Evolutionary conservation across 2,888 invertebrate species (phyloP), one percentile per base, ranked within the genome.

Genomic region (Calephelis perditalis): DNA sequence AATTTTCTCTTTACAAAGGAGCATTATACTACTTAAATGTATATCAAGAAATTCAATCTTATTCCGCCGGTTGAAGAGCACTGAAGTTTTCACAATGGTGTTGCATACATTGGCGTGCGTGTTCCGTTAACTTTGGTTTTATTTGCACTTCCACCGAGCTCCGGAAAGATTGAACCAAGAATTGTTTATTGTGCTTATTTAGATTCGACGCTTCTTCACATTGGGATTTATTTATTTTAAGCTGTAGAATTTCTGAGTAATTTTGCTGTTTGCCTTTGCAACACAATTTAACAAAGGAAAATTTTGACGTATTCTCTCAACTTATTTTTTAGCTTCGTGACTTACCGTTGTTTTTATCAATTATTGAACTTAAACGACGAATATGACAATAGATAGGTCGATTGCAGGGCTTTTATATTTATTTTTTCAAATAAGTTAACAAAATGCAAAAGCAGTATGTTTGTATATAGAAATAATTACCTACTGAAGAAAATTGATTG

Each of bases 11-110:
- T 45, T 56, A 60, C 60, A 60, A 60, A 56, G 56, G 37, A 15
- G 60, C 40, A 60, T 60, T 60, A 60, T 60, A 37, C 60, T 47
- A 45, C 57, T 57, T 46, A 56, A 60, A 47, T 45, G 59, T 59
- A 70, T 71, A 71, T 69, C 70, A 72, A 75, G 75, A 78, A 80
- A 81, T 78, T 77, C 76, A 81, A 81, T 81, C 76, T 73, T 68
- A 65, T 62, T 63, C 60, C 65, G 62, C 72, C 73, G 75, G 76
- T 72, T 73, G 66, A 68, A 63, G 63, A 72, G 70, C 66, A 70
- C 66, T 70, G 72, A 71, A 70, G 70, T 70, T 68, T 70, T 66
- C 71, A 76, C 76, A 76, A 78, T 76, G 67, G 75, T 67, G 71
- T 67, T 71, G 71, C 67, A 73, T 73, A 71, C 69, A 73, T 71